Conservation (phyloP, 2,797 vertebrate genomes). For the Huso huso region DNA sequence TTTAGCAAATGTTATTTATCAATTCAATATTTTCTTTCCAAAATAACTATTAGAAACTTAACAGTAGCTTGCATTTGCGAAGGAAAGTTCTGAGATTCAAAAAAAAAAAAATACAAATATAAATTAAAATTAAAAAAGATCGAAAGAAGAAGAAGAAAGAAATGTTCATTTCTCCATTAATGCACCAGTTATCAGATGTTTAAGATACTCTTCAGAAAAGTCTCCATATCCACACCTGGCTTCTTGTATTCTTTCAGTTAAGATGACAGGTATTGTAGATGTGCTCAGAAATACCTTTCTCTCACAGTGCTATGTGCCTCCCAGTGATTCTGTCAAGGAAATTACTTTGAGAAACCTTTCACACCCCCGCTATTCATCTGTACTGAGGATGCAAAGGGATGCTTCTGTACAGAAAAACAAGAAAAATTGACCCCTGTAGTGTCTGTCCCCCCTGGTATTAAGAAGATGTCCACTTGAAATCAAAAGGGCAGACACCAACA, state of each 20-base stretch:
- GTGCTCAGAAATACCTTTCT: slow-evolving; percentile 26
- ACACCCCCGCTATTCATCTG: slow-evolving; percentile 43
- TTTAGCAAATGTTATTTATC: no score
- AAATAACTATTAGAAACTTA: no score
- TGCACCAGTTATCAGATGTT: slow-evolving; percentile 12
- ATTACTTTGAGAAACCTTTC: slow-evolving; percentile 39
- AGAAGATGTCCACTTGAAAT: slow-evolving; percentile 23
- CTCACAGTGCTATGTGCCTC: slow-evolving; percentile 22
- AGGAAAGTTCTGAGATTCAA: no score
- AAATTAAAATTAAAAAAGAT: no score
- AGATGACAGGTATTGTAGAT: slow-evolving; percentile 31
- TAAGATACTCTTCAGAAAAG: slow-evolving; percentile 19
- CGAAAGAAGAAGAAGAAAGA: no score
- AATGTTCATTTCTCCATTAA: neutral
- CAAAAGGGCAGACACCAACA: slow-evolving; percentile 2
- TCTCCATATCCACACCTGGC: slow-evolving; percentile 14
- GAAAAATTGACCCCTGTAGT: slow-evolving; percentile 27
- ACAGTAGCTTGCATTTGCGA: no score
- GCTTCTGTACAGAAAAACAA: slow-evolving; percentile 24
- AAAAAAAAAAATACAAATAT: no score
- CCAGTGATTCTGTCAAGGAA: slow-evolving; percentile 33
- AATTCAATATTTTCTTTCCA: no score
- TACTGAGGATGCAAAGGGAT: slow-evolving; percentile 37
- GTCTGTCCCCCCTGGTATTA: slow-evolving; percentile 28
- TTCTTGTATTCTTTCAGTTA: slow-evolving; percentile 27